Base-by-base conservation (phyloP, 2,888 invertebrate genomes). In the Macaria notata region DNA sequence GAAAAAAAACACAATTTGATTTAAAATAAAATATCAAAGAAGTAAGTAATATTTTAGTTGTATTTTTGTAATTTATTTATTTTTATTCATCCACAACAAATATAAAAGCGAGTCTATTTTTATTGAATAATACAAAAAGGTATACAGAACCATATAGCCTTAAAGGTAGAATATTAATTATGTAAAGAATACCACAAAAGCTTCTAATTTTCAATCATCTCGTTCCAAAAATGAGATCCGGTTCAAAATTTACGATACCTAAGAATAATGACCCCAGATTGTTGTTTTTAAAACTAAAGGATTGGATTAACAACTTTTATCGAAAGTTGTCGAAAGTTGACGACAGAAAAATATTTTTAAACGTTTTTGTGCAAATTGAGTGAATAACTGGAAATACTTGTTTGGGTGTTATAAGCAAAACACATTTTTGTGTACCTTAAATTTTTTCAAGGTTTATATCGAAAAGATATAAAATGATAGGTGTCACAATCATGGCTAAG, bases 211-310 rank as follows among this genome's bases (percentile, higher is more conserved):
- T 61, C 46, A 59, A 52, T 62, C 53, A 54, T 63, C 49, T n/a
- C n/a, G 52, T 48, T 48, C 54, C 49, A 49, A 54, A 45, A 54
- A 45, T 41, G 47, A 60, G 61, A 65, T 68, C 70, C 67, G 65
- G 65, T 58, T 64, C 31, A 31, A 5, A 30, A 52, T 58, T 59
- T 56, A 58, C 59, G 47, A 56, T 45, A 45, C 39, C 39, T 49
- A 36, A 45, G 47, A 57, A 53, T 60, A 64, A 59, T 44, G 52
- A 41, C 29, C 30, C n/a, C 31, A 44, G 55, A 54, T 59, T 53
- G 47, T 46, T 54, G 49, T 45, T 50, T 60, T 54, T 38, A 31
- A 33, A 30, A 36, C 29, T 43, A 45, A 44, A 53, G 31, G 48
- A 47, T 19, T 36, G 33, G 33, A 36, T 41, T 41, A 8, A 3